Evolutionary conservation across 2,113 vertebrate genomes (phyloP).

Genomic region (Sinocyclocheilus grahami): DNA sequence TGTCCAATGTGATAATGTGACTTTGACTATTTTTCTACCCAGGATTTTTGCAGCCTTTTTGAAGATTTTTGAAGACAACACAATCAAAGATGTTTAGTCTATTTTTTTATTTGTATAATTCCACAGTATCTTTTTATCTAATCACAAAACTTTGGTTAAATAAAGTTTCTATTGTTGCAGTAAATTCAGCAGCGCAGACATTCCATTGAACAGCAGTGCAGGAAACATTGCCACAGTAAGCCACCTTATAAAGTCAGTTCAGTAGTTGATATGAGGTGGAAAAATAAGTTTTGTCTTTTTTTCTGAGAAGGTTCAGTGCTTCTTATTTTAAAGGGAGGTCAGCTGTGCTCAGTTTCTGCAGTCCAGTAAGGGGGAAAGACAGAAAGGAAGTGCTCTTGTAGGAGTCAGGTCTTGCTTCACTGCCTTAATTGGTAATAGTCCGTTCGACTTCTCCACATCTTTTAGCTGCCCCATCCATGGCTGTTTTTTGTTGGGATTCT

Average conservation of each 20-base stretch:
- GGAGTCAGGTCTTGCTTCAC: slow-evolving; percentile 54
- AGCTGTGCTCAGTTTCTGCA: slow-evolving; percentile 21
- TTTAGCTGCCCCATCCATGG: slow-evolving; percentile 32
- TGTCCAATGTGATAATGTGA: background rate
- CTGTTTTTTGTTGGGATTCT: slow-evolving; percentile 11
- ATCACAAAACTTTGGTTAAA: background rate
- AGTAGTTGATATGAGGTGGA: background rate
- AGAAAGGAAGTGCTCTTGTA: slow-evolving; percentile 12
- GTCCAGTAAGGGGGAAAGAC: slow-evolving; percentile 1
- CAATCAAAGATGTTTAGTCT: background rate
- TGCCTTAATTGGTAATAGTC: slow-evolving; percentile 77
- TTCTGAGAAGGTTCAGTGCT: background rate
- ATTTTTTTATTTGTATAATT: background rate
- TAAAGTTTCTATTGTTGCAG: background rate
- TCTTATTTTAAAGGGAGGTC: slow-evolving; percentile 34
- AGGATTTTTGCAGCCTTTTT: background rate
- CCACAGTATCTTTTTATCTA: background rate
- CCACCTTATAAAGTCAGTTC: slow-evolving; percentile 26
- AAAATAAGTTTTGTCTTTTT: background rate
- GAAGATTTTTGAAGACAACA: background rate
- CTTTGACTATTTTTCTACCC: background rate
- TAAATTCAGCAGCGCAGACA: too few relatives aligned
- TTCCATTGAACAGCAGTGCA: background rate
- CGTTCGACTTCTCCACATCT: background rate
- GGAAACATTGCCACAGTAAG: background rate